These are phyloP conservation scores for Meleagris gallopavo DNA, from an alignment of 2,113 vertebrate genomes.

Conservation along the genomic window DNA sequence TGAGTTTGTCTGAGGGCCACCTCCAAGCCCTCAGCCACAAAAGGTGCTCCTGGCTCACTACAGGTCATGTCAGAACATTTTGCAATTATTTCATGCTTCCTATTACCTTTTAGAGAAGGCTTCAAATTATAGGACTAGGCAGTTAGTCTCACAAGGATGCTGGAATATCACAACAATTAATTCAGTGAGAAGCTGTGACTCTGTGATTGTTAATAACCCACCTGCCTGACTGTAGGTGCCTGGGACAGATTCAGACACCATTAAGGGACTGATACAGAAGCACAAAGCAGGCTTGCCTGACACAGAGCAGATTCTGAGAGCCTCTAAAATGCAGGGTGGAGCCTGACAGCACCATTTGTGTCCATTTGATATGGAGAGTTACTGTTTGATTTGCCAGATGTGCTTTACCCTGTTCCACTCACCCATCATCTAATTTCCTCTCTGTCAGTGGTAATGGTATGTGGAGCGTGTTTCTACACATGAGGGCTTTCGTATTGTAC, in stretches of 20 bases:
- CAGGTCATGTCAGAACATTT: background rate
- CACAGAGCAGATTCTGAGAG: background rate
- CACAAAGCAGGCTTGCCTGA: background rate
- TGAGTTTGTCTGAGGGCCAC: constrained; percentile 66
- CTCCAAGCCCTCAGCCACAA: background rate
- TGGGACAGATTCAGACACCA: background rate
- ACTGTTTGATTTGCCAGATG: constrained; percentile 25
- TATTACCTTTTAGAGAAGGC: background rate
- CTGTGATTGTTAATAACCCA: background rate
- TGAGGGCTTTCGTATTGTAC: background rate
- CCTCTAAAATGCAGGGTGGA: background rate
- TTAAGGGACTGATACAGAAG: background rate
- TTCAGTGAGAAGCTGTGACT: background rate
- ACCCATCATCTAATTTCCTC: constrained; percentile 32
- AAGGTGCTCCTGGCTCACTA: constrained; percentile 24
- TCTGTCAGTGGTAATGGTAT: background rate
- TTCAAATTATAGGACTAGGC: background rate
- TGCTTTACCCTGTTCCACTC: background rate
- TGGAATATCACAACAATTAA: background rate
- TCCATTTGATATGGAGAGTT: background rate
- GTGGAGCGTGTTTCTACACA: background rate
- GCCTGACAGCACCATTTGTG: background rate
- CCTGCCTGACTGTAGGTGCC: background rate
- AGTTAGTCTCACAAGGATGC: background rate
- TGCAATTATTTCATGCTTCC: background rate